These are phyloP conservation scores for Ficedula albicollis DNA, from an alignment of 2,797 vertebrate species.

Conservation along the genomic window DNA sequence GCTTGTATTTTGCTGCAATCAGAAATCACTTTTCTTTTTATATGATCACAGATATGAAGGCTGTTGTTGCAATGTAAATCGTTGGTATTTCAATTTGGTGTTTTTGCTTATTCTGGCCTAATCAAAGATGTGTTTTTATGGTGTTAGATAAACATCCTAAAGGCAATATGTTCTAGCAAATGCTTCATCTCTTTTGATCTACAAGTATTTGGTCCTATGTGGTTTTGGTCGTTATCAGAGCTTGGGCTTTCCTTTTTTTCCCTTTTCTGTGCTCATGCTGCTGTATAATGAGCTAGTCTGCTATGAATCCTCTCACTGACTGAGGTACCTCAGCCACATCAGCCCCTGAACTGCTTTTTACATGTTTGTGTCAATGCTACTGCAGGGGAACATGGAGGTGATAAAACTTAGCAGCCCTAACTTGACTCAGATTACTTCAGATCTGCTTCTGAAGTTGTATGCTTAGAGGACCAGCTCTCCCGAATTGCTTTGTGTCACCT, in stretches of 20 bases:
- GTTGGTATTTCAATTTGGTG: not conserved
- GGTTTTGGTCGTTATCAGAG: not conserved
- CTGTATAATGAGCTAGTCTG: not conserved
- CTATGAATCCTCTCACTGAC: not conserved
- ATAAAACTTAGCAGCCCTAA: not conserved
- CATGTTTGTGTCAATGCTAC: rapidly evolving
- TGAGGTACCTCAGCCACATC: not conserved
- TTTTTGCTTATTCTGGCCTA: not conserved
- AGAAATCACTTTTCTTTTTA: not conserved
- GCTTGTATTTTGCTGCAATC: not conserved
- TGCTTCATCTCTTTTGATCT: not conserved
- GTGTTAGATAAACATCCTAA: not conserved
- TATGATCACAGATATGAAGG: not conserved
- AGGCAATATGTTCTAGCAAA: not conserved
- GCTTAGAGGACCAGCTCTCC: not conserved
- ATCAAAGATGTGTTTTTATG: not conserved
- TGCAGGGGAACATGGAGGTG: not conserved
- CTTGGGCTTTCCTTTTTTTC: not conserved
- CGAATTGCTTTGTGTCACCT: not conserved
- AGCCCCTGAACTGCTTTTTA: not conserved
- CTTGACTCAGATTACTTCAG: not conserved
- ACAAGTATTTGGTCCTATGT: not conserved
- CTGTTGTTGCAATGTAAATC: not conserved
- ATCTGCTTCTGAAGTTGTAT: not conserved
- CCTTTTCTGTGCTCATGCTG: not conserved